Base-by-base conservation (phyloP, 2,797 vertebrate genomes). In the Aldrovandia affinis region DNA sequence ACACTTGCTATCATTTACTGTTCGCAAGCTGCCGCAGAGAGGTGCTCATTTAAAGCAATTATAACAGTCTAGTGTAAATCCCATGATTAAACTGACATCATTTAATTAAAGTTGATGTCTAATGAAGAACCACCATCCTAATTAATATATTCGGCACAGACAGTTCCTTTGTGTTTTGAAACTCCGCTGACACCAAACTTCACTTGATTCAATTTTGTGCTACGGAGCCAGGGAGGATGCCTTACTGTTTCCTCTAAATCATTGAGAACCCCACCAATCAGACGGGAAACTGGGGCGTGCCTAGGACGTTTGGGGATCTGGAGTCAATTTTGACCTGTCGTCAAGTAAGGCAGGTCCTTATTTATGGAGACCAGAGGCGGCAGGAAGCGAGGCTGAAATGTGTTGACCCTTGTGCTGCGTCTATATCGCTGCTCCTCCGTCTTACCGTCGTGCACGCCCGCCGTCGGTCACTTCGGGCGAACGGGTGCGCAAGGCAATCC, bases 51-150 rank as follows among this genome's bases (percentile, higher is more conserved):
- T 79, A 25, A 28, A 55, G 59, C 83, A 65, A 50, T 83, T 78
- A 63, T 77, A 63, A 65, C 20, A 65, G 39, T 63, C 57, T 63
- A 7, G 50, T 79, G n/a, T 83, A 63, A 78, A 83, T 83, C 57
- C 61, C 42, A 78, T 83, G 73, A 73, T 83, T 77, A 83, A 77
- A 59, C 82, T 83, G 68, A 78, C 82, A 78, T 83, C 54, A 39
- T 83, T 83, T 83, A 83, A 83, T 83, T 83, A 83, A 75, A 70
- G 73, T 7, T 33, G 57, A 79, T 79, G 75, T 79, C 75, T 83
- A 79, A 83, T 79, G 59, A 83, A 83, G 75, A 79, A 83, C 73
- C 7, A 25, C 59, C 54, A 57, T 55, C 57, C 39, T 83, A 59
- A 83, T 83, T 83, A 78, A 84, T 78, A 78, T 65, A 78, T 77